These are phyloP conservation scores for Macquaria australasica DNA, from an alignment of 2,113 vertebrate genomes.

Conservation along the genomic window DNA sequence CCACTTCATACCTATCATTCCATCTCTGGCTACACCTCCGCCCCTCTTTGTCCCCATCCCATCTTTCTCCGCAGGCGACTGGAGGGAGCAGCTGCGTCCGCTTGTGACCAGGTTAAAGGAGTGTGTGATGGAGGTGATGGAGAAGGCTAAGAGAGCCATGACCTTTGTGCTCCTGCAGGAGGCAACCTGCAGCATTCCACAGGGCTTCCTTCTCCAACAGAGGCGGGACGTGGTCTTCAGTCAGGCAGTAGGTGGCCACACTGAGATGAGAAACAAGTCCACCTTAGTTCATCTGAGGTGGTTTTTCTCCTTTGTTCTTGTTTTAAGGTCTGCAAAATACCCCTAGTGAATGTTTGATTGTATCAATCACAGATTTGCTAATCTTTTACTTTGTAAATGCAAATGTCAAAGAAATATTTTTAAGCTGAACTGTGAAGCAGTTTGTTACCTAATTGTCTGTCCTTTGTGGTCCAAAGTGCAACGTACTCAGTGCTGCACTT, in stretches of 20 bases:
- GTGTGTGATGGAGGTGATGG: conserved; percentile 93
- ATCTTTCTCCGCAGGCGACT: conserved; percentile 84
- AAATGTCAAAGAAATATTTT: neutral
- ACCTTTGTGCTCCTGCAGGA: conserved; percentile 97
- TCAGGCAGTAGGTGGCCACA: conserved; percentile 91
- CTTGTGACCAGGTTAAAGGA: conserved; percentile 91
- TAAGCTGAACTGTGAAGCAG: neutral
- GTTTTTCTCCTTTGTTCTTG: neutral
- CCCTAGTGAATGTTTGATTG: neutral
- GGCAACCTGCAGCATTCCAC: conserved; percentile 92
- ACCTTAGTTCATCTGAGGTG: neutral
- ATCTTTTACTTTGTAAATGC: neutral
- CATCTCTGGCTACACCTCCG: neutral
- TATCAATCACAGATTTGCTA: neutral
- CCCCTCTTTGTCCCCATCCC: neutral
- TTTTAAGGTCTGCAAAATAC: neutral
- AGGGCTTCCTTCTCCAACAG: conserved; percentile 91
- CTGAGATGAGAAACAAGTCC: neutral
- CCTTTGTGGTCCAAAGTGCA: neutral
- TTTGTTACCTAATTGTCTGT: neutral
- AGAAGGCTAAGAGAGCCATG: conserved; percentile 92
- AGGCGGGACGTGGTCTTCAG: conserved; percentile 96
- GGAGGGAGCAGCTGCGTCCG: conserved; percentile 92
- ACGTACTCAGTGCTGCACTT: neutral
- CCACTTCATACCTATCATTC: neutral